Evolutionary conservation across 2,797 vertebrate species (phyloP), one percentile per base, ranked within the genome.

Genomic region (Oreochromis grahami): DNA sequence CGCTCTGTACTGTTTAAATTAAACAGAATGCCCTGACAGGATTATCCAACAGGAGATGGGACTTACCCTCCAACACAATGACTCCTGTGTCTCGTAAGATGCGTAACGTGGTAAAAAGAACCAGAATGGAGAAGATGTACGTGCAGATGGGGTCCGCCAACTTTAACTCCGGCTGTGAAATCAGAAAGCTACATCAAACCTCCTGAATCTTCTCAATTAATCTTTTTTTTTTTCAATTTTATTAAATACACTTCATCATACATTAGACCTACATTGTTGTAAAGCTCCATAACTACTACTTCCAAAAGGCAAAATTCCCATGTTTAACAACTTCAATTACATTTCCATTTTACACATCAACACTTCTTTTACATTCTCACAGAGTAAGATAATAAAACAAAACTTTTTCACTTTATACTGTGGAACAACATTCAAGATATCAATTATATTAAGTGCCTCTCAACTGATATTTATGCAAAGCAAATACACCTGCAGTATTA

Each of bases 71-170:
- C 85, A 99, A 93, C 88, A 99, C 96, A 80, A 99, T 99, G 84
- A 99, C 92, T 41, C 95, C 83, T 0, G 98, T 98, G 95, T 99
- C 98, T 91, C 97, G 92, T 86, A 99, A 94, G 94, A 99, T 98
- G 87, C 97, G 97, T 84, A 99, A 38, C 6, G 98, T 99, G 89
- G 98, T 99, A 93, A 97, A 96, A 86, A 98, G 94, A 90, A 99
- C 98, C 89, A 99, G 96, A 85, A 98, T 70, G 5, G 98, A 99
- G 95, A 99, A 99, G 84, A 99, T 88, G 1, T 99, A 99, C 15
- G 98, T 99, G 88, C 98, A 99, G 92, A 99, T 97, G 50, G 98
- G 98, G 86, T 99, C 98, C 7, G 98, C 98, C 89, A 99, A 93
- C 95, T 99, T 99, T 88, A 98, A 97, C 86, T 99, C 98, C 19